A percentile compares a stretch with the other conserved stretches of the same genome.
Conservation (phyloP, 1,140 invertebrate species). For the Aphaenogaster floridana region DNA sequence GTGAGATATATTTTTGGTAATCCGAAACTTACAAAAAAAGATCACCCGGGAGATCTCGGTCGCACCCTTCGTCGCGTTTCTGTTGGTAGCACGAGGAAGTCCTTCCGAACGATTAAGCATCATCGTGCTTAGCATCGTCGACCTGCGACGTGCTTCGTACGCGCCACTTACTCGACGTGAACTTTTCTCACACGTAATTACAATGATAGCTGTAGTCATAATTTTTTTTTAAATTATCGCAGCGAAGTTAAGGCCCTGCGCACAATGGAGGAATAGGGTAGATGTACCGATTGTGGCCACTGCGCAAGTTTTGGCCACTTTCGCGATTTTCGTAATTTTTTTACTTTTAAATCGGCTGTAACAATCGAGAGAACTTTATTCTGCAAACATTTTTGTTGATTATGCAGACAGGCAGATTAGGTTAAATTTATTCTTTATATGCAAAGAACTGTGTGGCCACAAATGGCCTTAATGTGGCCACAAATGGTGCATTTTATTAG, state of each 20-base stretch:
- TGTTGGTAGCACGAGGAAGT: slow-evolving; percentile 65
- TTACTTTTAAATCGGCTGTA: too few species aligned
- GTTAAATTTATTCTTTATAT: too few species aligned
- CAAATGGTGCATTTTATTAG: too few species aligned
- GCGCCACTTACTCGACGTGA: neutral
- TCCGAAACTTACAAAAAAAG: slow-evolving; percentile 78
- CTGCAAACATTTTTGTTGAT: too few species aligned
- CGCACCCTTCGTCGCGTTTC: slow-evolving; percentile 22
- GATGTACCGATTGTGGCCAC: too few species aligned
- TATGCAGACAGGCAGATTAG: too few species aligned
- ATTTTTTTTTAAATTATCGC: neutral
- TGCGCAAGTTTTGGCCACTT: too few species aligned
- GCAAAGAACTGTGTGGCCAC: too few species aligned
- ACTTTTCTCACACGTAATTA: neutral
- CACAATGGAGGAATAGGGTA: too few species aligned
- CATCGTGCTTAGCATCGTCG: neutral
- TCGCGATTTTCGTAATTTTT: too few species aligned
- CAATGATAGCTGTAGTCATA: neutral
- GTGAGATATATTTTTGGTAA: slow-evolving; percentile 83
- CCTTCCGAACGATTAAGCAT: slow-evolving; percentile 30
- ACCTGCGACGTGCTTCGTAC: neutral
- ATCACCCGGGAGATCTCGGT: slow-evolving; percentile 39
- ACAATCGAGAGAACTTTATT: too few species aligned
- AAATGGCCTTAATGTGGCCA: too few species aligned
- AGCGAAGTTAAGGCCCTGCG: neutral